Percentiles rank a stretch among this genome's conserved stretches.
phyloP scores from a whole-genome alignment of 2,797 vertebrate species.

The Coilia nasus region DNA sequence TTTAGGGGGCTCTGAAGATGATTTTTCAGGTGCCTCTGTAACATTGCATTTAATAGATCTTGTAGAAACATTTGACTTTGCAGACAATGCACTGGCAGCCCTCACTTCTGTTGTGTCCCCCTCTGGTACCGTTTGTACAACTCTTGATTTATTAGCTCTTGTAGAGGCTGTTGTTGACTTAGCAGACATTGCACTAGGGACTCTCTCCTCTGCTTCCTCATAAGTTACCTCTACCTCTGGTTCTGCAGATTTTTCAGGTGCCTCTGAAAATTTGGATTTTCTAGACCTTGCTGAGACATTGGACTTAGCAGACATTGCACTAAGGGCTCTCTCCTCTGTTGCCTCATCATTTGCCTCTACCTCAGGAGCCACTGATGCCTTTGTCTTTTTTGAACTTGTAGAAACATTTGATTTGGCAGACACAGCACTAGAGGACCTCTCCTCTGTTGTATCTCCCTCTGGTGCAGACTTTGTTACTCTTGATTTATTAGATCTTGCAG shows the following conservation, averaged over 20 bases:
- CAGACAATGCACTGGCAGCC: slow-evolving; percentile 41
- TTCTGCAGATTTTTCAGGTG: neutral
- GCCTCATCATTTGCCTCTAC: too few species aligned
- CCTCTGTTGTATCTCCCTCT: too few species aligned
- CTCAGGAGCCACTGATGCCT: slow-evolving; percentile 45
- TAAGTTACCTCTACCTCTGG: neutral
- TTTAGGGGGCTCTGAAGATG: slow-evolving; percentile 41
- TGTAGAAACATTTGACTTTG: slow-evolving; percentile 39
- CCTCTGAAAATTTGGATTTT: neutral
- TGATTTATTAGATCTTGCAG: slow-evolving; percentile 37
- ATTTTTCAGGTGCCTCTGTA: neutral
- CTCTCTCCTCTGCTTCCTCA: slow-evolving; percentile 11
- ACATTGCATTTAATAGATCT: slow-evolving; percentile 34
- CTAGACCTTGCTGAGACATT: slow-evolving; percentile 40
- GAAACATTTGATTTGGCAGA: slow-evolving; percentile 49
- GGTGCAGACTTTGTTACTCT: neutral
- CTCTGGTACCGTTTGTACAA: slow-evolving; percentile 52
- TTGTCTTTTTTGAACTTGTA: slow-evolving; percentile 59
- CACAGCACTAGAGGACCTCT: slow-evolving; percentile 27
- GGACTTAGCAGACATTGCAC: slow-evolving; percentile 41
- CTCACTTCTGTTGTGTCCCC: slow-evolving; percentile 30
- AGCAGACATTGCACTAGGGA: slow-evolving; percentile 39
- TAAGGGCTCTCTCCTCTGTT: slow-evolving; percentile 35
- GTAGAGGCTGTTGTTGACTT: too few species aligned
- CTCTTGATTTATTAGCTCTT: slow-evolving; percentile 61